phyloP scores from a whole-genome alignment of 2,797 vertebrate genomes.

The Nyctalus aviator region DNA sequence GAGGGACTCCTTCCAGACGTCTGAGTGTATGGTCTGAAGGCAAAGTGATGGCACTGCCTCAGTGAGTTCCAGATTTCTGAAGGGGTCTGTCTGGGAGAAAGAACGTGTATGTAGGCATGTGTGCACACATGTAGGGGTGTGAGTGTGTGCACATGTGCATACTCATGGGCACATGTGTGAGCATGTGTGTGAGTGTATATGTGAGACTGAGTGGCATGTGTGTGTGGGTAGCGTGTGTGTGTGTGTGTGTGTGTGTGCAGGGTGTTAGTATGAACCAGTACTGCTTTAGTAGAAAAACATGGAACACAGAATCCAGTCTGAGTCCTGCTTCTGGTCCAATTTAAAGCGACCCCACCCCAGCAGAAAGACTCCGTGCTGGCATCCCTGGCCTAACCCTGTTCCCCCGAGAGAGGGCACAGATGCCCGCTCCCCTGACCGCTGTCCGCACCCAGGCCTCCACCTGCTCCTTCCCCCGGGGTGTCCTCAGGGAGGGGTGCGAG shows the following conservation, averaged over 20 bases:
- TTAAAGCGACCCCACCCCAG: neutral
- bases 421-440: neutral
- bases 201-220: neutral
- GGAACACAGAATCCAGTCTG: neutral
- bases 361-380: accelerated
- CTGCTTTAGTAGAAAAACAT: neutral
- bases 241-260: neutral
- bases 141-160: neutral
- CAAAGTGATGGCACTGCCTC: neutral
- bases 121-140: neutral
- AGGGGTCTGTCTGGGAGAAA: neutral
- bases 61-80: neutral
- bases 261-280: neutral
- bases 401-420: neutral
- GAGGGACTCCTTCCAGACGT: neutral
- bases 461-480: constrained; percentile 41
- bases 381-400: no score
- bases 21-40: neutral
- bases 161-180: neutral
- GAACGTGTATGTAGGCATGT: no score
- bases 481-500: neutral
- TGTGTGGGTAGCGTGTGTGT: no score
- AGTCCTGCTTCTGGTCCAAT: accelerated
- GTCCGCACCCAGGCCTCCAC: neutral
- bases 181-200: neutral